Base-by-base conservation (phyloP, 2,113 vertebrate species). In the Hystrix cristata region DNA sequence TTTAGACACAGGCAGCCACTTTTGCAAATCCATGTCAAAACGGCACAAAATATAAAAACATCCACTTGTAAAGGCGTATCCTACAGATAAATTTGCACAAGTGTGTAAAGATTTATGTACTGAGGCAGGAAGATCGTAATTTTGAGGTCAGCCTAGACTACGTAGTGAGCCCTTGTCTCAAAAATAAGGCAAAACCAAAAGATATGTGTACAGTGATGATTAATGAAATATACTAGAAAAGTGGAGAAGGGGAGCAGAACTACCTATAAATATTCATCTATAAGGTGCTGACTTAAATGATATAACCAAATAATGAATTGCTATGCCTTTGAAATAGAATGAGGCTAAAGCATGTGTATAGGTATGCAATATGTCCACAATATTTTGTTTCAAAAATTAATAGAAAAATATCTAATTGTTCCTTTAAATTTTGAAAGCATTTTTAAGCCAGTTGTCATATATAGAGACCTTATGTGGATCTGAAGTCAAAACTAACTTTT, bases 11-110 rank as follows among this genome's bases (percentile, higher is more conserved):
- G 64, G 65, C 11, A 69, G 21, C 53, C 43, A 88, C 46, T 84
- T 88, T 78, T 34, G 84, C 23, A 96, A 96, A 87, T 87, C 25
- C 59, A 25, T n/a, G 48, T 80, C 51, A 78, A 14, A 81, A 27
- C 83, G 51, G 59, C 43, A 67, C 19, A 83, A n/a, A 84, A 83
- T 46, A 71, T 11, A 85, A 57, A 81, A 65, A 13, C 25, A 34
- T 90, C 31, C 34, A 86, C 43, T 83, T 91, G 19, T 59, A 69
- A 60, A 95, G 46, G 29, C 14, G 48, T 64, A 64, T 62, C n/a
- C 46, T 87, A 48, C 29, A 87, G 14, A 78, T 90, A 51, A 19
- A 53, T 79, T 91, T 80, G 55, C 27, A 62, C 74, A 62, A 9
- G 6, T 71, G 0, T 79, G 43, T 82, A 81, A 92, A 87, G 53